Evolutionary conservation across 1,140 invertebrate genomes (phyloP), one percentile per base, ranked within the genome.

Genomic region (Orchesella cincta): DNA sequence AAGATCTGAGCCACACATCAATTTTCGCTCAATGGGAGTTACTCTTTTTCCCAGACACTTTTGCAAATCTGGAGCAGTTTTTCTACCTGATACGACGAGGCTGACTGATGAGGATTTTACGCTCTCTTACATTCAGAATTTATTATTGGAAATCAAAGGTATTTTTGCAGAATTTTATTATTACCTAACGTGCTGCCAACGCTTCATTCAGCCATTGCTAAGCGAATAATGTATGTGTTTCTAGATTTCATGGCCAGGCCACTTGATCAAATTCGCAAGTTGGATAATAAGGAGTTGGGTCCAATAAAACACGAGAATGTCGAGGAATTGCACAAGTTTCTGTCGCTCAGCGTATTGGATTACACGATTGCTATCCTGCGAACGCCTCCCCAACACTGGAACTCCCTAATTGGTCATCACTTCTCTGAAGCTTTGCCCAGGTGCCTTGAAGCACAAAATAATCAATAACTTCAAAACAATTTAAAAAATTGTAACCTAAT

Each of bases 141-240:
- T 67, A 29, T n/a, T 67, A 1, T n/a, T 67, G 2, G 62, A 67
- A 67, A 67, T 67, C 8, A 67, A 67, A 67, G 62, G 62, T 67
- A 29, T 12, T 12, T 31, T 46, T 46, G 39, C 39, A 46, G 18
- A 46, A 18, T 46, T 46, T 8, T 57, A 23, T n/a, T 57, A 57
- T 57, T 8, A n/a, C 54, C 5, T 57, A 57, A 57, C n/a, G n/a
- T n/a, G n/a, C n/a, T n/a, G n/a, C n/a, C n/a, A n/a, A n/a, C n/a
- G n/a, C n/a, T n/a, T n/a, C n/a, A n/a, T n/a, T n/a, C n/a, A n/a
- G n/a, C n/a, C n/a, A n/a, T n/a, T n/a, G n/a, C n/a, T n/a, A n/a
- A n/a, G n/a, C 54, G 54, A 14, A 57, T 57, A 14, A 57, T 57
- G 5, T 57, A n/a, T 57, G 12, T 14, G 5, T 57, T 16, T 23